Conservation (phyloP, 37 sponge, comb jelly and placozoan genomes). For the Ephydatia muelleri region DNA sequence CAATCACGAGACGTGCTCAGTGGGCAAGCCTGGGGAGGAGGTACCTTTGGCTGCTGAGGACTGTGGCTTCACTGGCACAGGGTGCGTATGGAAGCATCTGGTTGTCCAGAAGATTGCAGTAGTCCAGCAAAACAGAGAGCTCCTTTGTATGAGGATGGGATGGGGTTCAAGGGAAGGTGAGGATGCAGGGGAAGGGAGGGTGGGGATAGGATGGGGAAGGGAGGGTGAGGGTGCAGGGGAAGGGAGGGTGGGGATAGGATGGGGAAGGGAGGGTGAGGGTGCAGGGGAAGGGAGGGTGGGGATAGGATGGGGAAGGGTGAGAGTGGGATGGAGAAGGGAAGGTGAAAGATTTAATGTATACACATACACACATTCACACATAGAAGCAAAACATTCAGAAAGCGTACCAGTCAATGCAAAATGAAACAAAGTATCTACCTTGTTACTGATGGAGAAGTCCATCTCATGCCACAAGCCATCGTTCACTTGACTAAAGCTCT, state of each 20-base stretch:
- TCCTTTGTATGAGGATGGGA: slow-evolving; percentile 11
- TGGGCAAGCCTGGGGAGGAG: background rate
- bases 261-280: background rate
- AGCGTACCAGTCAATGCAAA: too few species aligned
- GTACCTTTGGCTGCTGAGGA: slow-evolving; percentile 10
- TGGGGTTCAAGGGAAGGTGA: background rate
- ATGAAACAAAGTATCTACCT: slow-evolving; percentile 22
- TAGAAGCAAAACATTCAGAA: too few species aligned
- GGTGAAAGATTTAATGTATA: slow-evolving; percentile 4
- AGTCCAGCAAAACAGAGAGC: slow-evolving; percentile 39
- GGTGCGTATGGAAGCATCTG: slow-evolving; percentile 25
- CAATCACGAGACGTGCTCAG: background rate
- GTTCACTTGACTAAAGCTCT: slow-evolving; percentile 12
- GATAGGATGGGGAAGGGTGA: background rate
- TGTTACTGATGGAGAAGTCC: slow-evolving; percentile 19
- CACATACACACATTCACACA: background rate
- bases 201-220: background rate
- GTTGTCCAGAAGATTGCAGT: slow-evolving; percentile 27
- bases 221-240: background rate
- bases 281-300: background rate
- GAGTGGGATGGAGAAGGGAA: too few species aligned
- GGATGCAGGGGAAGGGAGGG: background rate
- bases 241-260: background rate
- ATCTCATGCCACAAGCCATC: slow-evolving; percentile 67
- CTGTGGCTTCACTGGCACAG: background rate